Conservation (phyloP, 2,888 invertebrate genomes). For the Microchrysa polita region DNA sequence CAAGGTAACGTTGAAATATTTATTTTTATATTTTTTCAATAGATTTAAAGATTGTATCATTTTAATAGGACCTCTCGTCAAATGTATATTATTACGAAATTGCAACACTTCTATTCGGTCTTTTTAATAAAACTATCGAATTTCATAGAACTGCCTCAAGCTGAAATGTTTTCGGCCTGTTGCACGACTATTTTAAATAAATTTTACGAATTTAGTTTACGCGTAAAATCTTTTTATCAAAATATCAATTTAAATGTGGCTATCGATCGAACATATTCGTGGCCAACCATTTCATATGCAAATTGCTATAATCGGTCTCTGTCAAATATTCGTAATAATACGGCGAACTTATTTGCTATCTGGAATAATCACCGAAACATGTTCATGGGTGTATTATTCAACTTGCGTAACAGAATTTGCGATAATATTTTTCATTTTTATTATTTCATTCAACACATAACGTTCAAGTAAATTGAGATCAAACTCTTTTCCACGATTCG, state of each 20-base stretch:
- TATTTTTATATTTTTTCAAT: no score
- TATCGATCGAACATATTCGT: no score
- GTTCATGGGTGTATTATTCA: conserved; percentile 17
- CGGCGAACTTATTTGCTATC: no score
- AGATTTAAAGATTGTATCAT: conserved; percentile 20
- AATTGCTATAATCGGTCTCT: no score
- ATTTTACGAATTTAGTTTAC: background rate
- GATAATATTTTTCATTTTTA: conserved; percentile 35
- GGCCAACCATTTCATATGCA: no score
- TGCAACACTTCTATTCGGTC: conserved; percentile 14
- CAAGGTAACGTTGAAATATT: conserved; percentile 58
- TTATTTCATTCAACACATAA: conserved; percentile 37
- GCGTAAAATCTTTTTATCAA: conserved; percentile 7
- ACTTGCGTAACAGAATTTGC: conserved; percentile 6
- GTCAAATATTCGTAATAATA: no score
- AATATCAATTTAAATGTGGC: background rate
- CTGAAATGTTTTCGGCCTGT: background rate
- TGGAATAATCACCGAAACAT: conserved; percentile 21
- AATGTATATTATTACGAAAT: conserved; percentile 22
- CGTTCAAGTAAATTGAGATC: conserved; percentile 19
- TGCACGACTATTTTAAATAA: background rate
- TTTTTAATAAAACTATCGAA: conserved; percentile 21
- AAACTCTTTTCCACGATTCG: no score
- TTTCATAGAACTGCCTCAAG: conserved; percentile 16
- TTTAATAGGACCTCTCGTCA: conserved; percentile 29